Evolutionary conservation across 2,888 invertebrate genomes (phyloP).

Genomic region (Sarcophaga subvicina): DNA sequence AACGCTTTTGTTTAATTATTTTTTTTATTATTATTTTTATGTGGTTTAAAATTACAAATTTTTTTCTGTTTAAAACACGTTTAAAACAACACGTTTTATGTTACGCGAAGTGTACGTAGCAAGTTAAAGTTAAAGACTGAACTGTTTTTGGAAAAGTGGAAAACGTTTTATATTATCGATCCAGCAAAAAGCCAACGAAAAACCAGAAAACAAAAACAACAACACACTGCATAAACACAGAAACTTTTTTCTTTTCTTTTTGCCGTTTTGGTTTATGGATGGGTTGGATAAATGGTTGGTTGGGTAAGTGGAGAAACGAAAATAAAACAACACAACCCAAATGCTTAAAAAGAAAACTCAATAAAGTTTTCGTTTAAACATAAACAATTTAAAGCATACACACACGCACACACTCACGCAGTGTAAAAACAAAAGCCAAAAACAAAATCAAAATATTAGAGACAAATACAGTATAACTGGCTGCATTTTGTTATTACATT

Average conservation of each 20-base stretch:
- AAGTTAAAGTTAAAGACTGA: conserved; percentile 80
- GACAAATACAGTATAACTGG: neutral
- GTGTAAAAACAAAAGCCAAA: neutral
- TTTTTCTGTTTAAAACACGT: conserved; percentile 46
- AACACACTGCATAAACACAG: conserved; percentile 6
- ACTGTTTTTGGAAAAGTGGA: conserved; percentile 80
- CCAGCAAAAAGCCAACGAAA: conserved; percentile 71
- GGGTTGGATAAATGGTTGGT: conserved; percentile 49
- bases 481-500: conserved; percentile 36
- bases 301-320: conserved; percentile 53
- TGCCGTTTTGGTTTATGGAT: neutral
- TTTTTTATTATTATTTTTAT: conserved; percentile 21
- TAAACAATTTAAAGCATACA: neutral
- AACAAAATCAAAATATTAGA: conserved; percentile 3
- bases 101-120: conserved; percentile 66
- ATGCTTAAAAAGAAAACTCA: neutral
- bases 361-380: neutral
- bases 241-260: neutral
- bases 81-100: conserved; percentile 46
- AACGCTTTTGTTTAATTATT: conserved; percentile 44
- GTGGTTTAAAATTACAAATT: conserved; percentile 14
- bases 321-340: conserved; percentile 13
- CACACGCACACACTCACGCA: neutral
- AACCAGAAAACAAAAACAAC: conserved; percentile 62
- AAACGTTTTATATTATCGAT: conserved; percentile 81